Conservation (phyloP, 2,888 invertebrate genomes). For the Meta bourneti region DNA sequence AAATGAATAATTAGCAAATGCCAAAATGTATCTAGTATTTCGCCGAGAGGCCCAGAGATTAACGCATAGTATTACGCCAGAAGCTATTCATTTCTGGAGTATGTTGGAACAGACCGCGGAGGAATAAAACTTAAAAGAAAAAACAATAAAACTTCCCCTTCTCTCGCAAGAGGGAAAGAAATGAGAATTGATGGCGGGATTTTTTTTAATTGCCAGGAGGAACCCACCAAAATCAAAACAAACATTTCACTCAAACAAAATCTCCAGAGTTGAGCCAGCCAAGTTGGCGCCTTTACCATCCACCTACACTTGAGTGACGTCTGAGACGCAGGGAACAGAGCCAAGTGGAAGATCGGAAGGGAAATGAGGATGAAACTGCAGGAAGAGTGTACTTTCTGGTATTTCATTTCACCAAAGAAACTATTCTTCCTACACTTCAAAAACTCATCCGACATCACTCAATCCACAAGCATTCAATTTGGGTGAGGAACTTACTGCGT, state of each 20-base stretch:
- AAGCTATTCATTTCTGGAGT: constrained; percentile 3
- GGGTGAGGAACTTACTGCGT: too few relatives aligned
- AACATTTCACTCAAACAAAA: constrained; percentile 48
- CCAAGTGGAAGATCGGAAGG: constrained; percentile 45
- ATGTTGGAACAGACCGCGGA: background rate
- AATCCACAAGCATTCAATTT: too few relatives aligned
- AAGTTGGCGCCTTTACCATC: constrained; percentile 41
- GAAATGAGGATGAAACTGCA: constrained; percentile 9
- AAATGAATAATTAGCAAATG: background rate
- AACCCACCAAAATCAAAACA: constrained; percentile 49
- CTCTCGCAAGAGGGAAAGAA: background rate
- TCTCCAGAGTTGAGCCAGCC: constrained; percentile 30
- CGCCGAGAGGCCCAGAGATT: background rate
- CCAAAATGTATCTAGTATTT: background rate
- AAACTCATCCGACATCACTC: too few relatives aligned
- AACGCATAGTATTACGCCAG: background rate
- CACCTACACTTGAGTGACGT: constrained; percentile 54
- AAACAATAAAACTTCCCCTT: constrained; percentile 8
- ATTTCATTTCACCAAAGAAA: constrained; percentile 25
- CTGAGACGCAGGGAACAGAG: constrained; percentile 23
- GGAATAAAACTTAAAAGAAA: constrained; percentile 10
- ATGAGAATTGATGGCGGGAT: constrained; percentile 25
- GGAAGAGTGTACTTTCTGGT: background rate
- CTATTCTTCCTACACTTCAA: background rate
- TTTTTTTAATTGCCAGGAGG: constrained; percentile 19